Conservation (phyloP, 2,797 vertebrate species). For the Channallabes apus region DNA sequence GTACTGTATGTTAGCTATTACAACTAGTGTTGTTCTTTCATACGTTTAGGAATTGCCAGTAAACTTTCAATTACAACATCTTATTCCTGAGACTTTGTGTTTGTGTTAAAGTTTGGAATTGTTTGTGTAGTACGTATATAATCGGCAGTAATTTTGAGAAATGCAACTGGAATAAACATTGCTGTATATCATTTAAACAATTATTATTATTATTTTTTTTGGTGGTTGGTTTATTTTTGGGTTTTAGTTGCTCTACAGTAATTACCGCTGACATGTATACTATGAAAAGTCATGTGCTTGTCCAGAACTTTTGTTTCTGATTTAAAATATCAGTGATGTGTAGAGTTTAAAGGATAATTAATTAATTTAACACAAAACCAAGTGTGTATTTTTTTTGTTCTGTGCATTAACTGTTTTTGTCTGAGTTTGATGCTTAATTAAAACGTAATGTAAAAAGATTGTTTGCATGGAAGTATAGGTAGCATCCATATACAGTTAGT, state of each 20-base stretch:
- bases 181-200: background rate
- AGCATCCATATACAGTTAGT: background rate
- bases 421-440: background rate
- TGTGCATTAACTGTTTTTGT: background rate
- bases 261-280: background rate
- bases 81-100: background rate
- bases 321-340: background rate
- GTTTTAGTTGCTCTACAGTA: background rate
- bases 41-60: background rate
- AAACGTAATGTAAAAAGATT: background rate
- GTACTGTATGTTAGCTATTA: conserved; percentile 62
- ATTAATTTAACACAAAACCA: background rate
- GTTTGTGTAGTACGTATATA: too few relatives aligned
- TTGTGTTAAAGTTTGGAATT: background rate
- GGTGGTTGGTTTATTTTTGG: background rate
- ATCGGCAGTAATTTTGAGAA: background rate
- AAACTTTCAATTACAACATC: background rate
- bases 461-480: background rate
- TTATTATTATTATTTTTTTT: too few relatives aligned
- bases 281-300: background rate
- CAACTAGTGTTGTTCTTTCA: background rate
- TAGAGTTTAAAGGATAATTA: background rate
- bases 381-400: background rate
- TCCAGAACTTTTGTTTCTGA: background rate
- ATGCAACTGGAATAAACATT: background rate